phyloP scores from a whole-genome alignment of 2,888 invertebrate genomes.

The Epistrophe eligans region DNA sequence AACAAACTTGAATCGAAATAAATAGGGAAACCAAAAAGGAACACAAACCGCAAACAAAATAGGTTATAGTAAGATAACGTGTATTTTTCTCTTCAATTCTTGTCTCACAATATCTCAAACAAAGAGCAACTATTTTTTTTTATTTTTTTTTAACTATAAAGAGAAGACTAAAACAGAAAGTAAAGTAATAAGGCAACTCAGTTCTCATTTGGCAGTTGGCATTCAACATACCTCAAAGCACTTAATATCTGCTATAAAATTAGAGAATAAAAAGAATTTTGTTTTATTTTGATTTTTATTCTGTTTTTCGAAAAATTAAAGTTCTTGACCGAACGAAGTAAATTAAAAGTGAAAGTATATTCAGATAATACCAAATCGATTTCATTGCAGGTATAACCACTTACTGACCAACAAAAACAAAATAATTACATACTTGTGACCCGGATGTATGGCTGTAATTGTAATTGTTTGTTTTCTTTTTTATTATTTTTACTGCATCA shows the following conservation, averaged over 20 bases:
- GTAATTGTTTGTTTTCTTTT: conserved; percentile 11
- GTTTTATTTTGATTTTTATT: conserved; percentile 16
- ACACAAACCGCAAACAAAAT: conserved; percentile 10
- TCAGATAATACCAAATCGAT: conserved; percentile 9
- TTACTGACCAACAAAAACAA: background rate
- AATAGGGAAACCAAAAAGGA: background rate
- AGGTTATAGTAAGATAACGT: conserved; percentile 5
- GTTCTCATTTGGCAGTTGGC: conserved; percentile 42
- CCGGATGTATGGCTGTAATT: background rate
- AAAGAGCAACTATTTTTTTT: conserved; percentile 39
- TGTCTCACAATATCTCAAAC: conserved; percentile 15
- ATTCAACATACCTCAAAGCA: conserved; percentile 46
- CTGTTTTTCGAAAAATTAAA: background rate
- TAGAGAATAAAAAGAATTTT: background rate
- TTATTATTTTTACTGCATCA: background rate
- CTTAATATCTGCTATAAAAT: conserved; percentile 31
- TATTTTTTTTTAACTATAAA: conserved; percentile 29
- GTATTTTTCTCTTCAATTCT: conserved; percentile 7
- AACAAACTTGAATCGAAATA: conserved; percentile 13
- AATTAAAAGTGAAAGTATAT: conserved; percentile 1
- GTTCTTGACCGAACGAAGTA: conserved; percentile 4
- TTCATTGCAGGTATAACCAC: conserved; percentile 16
- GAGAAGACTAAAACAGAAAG: conserved; percentile 29
- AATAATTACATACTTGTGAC: background rate
- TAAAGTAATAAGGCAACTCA: conserved; percentile 51